Conservation (phyloP, 2,113 vertebrate species). For the Channa maculata region DNA sequence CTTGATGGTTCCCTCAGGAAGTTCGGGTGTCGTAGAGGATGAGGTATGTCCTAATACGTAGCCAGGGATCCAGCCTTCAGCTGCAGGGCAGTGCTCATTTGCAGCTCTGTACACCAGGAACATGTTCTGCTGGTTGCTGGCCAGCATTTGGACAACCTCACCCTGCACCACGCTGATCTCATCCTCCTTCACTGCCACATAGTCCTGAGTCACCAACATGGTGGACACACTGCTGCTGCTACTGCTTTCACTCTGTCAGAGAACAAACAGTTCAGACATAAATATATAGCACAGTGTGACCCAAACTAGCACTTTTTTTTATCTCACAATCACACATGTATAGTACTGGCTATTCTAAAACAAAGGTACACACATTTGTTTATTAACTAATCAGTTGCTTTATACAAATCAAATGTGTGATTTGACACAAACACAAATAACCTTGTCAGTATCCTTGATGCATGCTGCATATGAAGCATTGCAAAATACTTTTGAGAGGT, state of each 20-base stretch:
- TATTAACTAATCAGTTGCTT: slow-evolving; percentile 10
- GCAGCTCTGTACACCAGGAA: slow-evolving; percentile 98
- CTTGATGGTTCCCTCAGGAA: slow-evolving; percentile 96
- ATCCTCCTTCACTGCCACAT: slow-evolving; percentile 99
- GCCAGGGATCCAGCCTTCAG: slow-evolving; percentile 99
- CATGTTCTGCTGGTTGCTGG: slow-evolving; percentile 99
- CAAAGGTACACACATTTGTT: neutral
- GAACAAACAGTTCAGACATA: neutral
- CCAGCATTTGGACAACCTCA: slow-evolving; percentile 98
- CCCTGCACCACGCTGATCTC: slow-evolving; percentile 98
- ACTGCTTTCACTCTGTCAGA: slow-evolving; percentile 97
- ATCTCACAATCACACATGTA: neutral
- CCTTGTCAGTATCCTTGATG: slow-evolving; percentile 11
- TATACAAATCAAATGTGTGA: slow-evolving; percentile 62
- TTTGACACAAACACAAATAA: slow-evolving; percentile 59
- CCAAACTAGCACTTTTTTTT: no score
- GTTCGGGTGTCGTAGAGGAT: slow-evolving; percentile 88
- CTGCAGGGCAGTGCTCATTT: slow-evolving; percentile 96
- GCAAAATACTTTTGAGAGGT: slow-evolving; percentile 11
- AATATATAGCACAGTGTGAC: no score
- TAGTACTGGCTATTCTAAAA: neutral
- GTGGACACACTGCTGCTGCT: slow-evolving; percentile 98
- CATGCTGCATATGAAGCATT: slow-evolving; percentile 57
- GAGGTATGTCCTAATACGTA: slow-evolving; percentile 98
- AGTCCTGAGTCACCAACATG: slow-evolving; percentile 99